phyloP scores from a whole-genome alignment of 2,888 invertebrate genomes.

The Parapristionchus giblindavisi region DNA sequence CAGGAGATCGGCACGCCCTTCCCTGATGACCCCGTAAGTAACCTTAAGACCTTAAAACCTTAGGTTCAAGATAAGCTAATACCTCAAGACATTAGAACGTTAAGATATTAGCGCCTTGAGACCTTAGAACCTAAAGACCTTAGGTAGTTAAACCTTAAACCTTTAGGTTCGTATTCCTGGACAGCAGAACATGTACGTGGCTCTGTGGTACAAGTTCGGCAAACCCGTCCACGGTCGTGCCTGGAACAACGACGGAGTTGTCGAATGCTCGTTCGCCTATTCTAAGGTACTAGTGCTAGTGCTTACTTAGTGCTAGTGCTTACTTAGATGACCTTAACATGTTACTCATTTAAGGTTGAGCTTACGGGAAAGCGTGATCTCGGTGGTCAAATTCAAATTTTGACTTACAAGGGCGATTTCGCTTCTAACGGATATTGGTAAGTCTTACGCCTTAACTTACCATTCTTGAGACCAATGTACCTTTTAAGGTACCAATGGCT shows the following conservation, averaged over 20 bases:
- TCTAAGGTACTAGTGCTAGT: slow-evolving; percentile 41
- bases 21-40: slow-evolving; percentile 52
- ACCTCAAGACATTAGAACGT: no score
- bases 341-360: slow-evolving; percentile 40
- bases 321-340: background rate
- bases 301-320: background rate
- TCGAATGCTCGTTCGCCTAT: slow-evolving; percentile 59
- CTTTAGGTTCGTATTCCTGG: slow-evolving; percentile 44
- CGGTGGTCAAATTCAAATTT: slow-evolving; percentile 58
- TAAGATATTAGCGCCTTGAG: no score
- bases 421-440: slow-evolving; percentile 48
- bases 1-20: slow-evolving; percentile 61
- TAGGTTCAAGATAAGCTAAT: background rate
- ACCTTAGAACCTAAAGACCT: no score
- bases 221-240: slow-evolving; percentile 59
- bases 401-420: slow-evolving; percentile 58
- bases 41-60: no score
- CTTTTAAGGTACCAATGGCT: slow-evolving; percentile 56
- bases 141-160: background rate
- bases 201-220: slow-evolving; percentile 61
- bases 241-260: slow-evolving; percentile 60
- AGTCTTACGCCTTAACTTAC: background rate
- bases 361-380: slow-evolving; percentile 55
- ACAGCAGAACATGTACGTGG: slow-evolving; percentile 57
- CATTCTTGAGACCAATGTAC: background rate